Base-by-base conservation (phyloP, 1,140 invertebrate species). In the Charaxes varanes region DNA sequence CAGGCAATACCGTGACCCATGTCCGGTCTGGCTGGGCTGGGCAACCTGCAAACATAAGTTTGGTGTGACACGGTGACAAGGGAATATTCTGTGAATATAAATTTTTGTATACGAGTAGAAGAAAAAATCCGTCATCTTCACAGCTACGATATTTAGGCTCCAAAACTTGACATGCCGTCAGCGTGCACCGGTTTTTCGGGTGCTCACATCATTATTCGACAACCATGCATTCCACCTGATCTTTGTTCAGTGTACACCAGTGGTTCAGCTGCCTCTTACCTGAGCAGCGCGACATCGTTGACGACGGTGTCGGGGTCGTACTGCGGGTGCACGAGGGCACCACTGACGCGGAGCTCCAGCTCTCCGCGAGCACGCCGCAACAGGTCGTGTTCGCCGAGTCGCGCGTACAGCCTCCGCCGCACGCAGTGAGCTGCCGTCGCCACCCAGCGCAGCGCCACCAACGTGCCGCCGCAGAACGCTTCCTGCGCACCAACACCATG, bases 381-480 rank as follows among this genome's bases (percentile, higher is more conserved):
- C 16, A 84, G 62, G 53, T 84, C 78, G 35, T 84, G 72, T 11
- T 97, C 96, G 4, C 95, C 95, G 4, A 97, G 83, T 7, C 93
- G 87, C 7, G 97, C 92, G 49, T 90, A 91, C 2, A 98, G 86
- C 6, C 89, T 86, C 49, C 89, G 91, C 35, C 93, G 76, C 5
- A 93, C 90, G 76, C 96, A 98, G 70, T 97, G 96, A 0, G 94
- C 95, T 0, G 95, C 95, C 0, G 96, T 97, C 12, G 97, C 80
- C 6, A 97, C 91, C 95, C 95, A 98, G 12, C 88, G 84, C 0
- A 93, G 88, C 0, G 91, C 90, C 19, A 98, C 90, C 11, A 98
- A 67, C 2, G 95, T 97, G 3, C 96, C 96, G 0, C 95, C 95
- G 64, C 96, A 98, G 67, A 96, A 96, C 18, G 93, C 90, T 77